Base-by-base conservation (phyloP, 2,113 vertebrate species). In the Galemys pyrenaicus region DNA sequence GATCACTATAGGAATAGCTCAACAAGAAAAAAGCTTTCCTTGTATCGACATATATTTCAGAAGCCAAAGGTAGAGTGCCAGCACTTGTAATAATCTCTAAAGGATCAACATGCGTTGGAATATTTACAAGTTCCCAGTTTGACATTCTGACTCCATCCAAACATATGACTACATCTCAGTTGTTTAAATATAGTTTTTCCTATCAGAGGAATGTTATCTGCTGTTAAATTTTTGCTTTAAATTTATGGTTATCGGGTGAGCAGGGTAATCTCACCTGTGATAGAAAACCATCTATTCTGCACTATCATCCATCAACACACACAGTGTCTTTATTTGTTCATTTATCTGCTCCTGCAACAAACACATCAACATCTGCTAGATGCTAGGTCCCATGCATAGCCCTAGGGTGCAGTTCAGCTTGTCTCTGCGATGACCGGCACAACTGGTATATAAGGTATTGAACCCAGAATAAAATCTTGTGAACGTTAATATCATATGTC, bases 361-460 rank as follows among this genome's bases (percentile, higher is more conserved):
- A 83, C 35, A 30, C 6, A 46, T 41, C 28, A 64, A 9, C 9
- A 39, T 41, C 41, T 70, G 6, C 32, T 78, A 3, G 5, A 9
- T 65, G 37, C 10, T 3, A 19, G 35, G 60, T 8, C 6, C 11
- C 0, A 4, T 13, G 5, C 6, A 5, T 58, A 19, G 3, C 13
- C 9, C 41, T 24, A 35, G 58, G 46, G 30, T 5, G 0, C 0
- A 30, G 30, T 8, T 32, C 19, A 68, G 44, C 30, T n/a, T 65
- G 46, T 15, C 0, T 35, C 6, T 51, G 2, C 49, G 22, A 6
- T 74, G 28, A 30, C 37, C 5, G 9, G 44, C 22, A 22, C 28
- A 54, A 70, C 16, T 19, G 32, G 17, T 22, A 3, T 10, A 6
- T 30, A 17, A 16, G 65, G 67, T 26, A 30, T 4, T 39, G 30